Conservation (phyloP, 2,113 vertebrate genomes). For the Corvus moneduloides region DNA sequence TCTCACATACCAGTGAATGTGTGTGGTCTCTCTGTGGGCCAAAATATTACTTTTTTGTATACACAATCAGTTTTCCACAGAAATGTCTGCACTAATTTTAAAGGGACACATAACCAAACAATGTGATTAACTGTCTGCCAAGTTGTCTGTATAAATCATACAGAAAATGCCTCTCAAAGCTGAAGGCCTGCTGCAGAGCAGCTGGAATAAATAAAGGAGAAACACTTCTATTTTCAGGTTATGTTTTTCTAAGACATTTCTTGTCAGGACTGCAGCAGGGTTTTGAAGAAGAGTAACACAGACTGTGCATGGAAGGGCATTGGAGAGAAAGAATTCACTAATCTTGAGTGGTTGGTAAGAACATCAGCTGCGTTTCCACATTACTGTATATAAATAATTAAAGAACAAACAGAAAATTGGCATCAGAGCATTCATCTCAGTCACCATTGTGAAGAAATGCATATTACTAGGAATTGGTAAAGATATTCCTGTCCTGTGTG, state of each 20-base stretch:
- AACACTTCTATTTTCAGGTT: neutral
- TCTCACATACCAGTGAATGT: neutral
- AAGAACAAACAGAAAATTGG: neutral
- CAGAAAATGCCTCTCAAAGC: neutral
- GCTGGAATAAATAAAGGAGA: neutral
- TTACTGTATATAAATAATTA: neutral
- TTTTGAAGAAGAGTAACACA: neutral
- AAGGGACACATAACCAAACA: neutral
- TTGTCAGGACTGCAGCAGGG: neutral
- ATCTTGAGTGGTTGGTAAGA: neutral
- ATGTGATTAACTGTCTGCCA: constrained; percentile 16
- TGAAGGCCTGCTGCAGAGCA: neutral
- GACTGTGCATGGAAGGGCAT: neutral
- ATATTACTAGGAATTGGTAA: neutral
- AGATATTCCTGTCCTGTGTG: neutral
- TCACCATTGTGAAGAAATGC: neutral
- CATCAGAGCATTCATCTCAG: neutral
- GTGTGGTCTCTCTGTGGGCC: neutral
- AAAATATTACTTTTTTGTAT: neutral
- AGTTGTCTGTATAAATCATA: neutral
- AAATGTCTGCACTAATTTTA: neutral
- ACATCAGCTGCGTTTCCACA: neutral
- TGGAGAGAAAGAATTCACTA: neutral
- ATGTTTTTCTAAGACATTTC: neutral
- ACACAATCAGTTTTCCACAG: neutral